phyloP scores from a whole-genome alignment of 2,888 invertebrate species.

The Scaptomyza tumidula region DNA sequence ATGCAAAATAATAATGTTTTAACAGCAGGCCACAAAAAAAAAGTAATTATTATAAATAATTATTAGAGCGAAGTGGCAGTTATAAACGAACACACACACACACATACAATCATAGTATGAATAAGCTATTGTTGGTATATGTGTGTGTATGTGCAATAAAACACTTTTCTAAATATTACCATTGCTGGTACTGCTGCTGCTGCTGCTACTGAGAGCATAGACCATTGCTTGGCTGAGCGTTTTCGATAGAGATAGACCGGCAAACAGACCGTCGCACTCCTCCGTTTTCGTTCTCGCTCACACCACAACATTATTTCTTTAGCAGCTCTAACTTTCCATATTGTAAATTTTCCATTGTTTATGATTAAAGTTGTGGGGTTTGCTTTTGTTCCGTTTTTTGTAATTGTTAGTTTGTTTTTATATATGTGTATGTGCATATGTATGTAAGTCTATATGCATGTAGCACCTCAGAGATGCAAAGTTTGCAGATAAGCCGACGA shows the following conservation, averaged over 20 bases:
- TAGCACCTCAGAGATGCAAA: constrained; percentile 49
- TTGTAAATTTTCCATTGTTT: constrained; percentile 74
- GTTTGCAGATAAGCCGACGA: constrained; percentile 49
- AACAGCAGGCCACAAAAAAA: constrained; percentile 61
- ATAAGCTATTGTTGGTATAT: constrained; percentile 46
- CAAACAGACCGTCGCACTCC: constrained; percentile 16
- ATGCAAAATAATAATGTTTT: constrained; percentile 53
- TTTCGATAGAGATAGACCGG: constrained; percentile 52
- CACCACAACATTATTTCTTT: constrained; percentile 11
- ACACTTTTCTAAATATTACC: constrained; percentile 50
- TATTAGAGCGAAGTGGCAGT: constrained; percentile 79
- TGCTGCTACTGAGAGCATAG: constrained; percentile 43
- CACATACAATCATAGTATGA: constrained; percentile 20
- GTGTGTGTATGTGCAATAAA: constrained; percentile 21
- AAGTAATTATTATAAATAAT: constrained; percentile 78
- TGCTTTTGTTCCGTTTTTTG: constrained; percentile 41
- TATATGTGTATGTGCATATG: too few relatives aligned
- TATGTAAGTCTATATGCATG: constrained; percentile 12
- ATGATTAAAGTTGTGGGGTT: constrained; percentile 66
- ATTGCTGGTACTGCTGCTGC: constrained; percentile 16
- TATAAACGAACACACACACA: constrained; percentile 20
- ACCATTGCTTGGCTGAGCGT: constrained; percentile 32
- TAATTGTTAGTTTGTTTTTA: constrained; percentile 11
- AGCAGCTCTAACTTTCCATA: constrained; percentile 60
- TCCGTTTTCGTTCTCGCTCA: constrained; percentile 1